These are phyloP conservation scores for Agrypnia vestita DNA, from an alignment of 1,140 invertebrate genomes.

Conservation along the genomic window DNA sequence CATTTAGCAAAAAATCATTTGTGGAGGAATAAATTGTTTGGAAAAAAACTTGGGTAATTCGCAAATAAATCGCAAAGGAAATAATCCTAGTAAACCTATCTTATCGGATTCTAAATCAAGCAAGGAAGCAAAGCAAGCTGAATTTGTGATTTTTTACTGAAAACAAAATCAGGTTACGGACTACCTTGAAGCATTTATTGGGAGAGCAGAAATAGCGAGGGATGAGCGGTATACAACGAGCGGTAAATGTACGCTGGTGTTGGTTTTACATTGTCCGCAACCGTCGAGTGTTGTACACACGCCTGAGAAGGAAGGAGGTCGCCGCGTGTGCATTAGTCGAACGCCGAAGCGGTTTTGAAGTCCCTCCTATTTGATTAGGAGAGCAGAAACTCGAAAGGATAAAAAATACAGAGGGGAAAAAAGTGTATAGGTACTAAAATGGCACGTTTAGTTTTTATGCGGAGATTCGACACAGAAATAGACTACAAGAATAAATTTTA, in stretches of 20 bases:
- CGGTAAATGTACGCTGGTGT: not conserved
- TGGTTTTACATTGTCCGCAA: not conserved
- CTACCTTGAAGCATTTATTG: slow-evolving; percentile 5
- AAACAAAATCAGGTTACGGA: slow-evolving; percentile 33
- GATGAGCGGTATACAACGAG: not conserved
- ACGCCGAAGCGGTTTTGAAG: slow-evolving; percentile 40
- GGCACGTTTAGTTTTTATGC: no score
- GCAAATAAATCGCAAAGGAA: no score
- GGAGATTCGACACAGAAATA: no score
- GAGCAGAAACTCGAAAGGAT: slow-evolving; percentile 30
- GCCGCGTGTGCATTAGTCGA: not conserved
- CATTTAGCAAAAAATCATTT: no score
- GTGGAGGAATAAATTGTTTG: no score
- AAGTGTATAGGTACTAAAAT: no score
- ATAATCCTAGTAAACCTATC: no score
- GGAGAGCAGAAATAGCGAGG: slow-evolving; percentile 20
- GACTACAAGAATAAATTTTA: no score
- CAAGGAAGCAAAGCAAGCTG: no score
- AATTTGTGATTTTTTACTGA: no score
- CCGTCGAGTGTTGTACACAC: not conserved
- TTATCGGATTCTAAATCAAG: no score
- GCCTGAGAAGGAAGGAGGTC: not conserved
- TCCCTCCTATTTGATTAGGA: slow-evolving; percentile 47
- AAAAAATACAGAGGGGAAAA: not conserved
- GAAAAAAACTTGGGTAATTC: no score